phyloP scores from a whole-genome alignment of 2,888 invertebrate genomes.

The Notocelia uddmanniana region DNA sequence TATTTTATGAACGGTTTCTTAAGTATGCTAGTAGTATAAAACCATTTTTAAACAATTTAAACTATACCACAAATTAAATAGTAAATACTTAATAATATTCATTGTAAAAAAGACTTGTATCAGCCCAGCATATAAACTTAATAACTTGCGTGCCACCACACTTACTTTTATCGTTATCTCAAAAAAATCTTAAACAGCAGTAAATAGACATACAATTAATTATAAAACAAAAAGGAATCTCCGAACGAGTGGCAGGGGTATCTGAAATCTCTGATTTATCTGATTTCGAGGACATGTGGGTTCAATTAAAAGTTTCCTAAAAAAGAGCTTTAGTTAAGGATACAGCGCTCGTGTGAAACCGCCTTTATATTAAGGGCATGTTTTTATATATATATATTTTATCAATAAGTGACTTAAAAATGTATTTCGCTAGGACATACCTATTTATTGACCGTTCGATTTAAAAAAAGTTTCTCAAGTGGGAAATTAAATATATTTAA shows the following conservation, averaged over 20 bases:
- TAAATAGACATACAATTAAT: conserved; percentile 34
- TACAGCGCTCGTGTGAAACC: conserved; percentile 66
- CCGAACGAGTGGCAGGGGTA: conserved; percentile 57
- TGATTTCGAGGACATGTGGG: conserved; percentile 75
- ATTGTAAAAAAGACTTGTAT: not conserved
- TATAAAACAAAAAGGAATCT: conserved; percentile 42
- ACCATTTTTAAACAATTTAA: no score
- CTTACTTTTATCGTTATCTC: not conserved
- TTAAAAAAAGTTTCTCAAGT: no score
- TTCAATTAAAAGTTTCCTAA: conserved; percentile 74
- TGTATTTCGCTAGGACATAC: no score
- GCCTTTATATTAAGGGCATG: conserved; percentile 65
- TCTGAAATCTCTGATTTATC: conserved; percentile 71
- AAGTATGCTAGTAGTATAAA: no score
- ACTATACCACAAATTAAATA: no score
- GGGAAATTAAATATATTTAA: no score
- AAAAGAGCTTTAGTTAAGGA: conserved; percentile 65
- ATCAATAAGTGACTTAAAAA: not conserved
- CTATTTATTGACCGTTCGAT: no score
- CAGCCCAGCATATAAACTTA: not conserved
- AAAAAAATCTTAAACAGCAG: conserved; percentile 20
- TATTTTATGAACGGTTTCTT: no score
- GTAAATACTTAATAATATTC: not conserved
- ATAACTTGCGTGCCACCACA: not conserved
- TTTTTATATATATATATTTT: not conserved